Evolutionary conservation across 2,797 vertebrate genomes (phyloP), one percentile per base, ranked within the genome.

Genomic region (Chaetophractus vellerosus): DNA sequence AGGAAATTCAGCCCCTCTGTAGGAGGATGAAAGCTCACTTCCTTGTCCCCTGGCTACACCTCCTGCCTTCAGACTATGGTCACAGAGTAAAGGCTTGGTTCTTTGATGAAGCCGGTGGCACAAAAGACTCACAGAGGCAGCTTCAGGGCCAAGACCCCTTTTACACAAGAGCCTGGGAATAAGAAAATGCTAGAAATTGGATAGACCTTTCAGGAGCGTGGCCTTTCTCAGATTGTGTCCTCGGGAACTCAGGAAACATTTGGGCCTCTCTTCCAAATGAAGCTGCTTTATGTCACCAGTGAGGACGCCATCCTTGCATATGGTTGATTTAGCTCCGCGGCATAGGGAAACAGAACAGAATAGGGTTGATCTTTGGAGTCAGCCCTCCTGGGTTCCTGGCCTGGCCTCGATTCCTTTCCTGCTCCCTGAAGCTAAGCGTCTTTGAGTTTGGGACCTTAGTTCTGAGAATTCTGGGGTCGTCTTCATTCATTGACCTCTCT

Each of bases 21-120:
- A 45, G 96, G 96, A 94, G 48, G 97, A 97, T 96, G 83, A 96
- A 97, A 97, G 96, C 59, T 38, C n/a, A 4, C 78, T 71, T 78
- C 82, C 48, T 57, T 0, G 0, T 61, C 88, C 52, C 45, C 79
- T 4, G 15, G 23, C n/a, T 7, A 10, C 15, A 14, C 79, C 76
- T 86, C 87, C 81, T 48, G 78, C 74, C 88, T 86, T 81, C 90
- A 88, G 79, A 68, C 23, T 14, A 0, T 0, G 18, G 81, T 79
- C 18, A 0, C 31, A 24, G 2, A 78, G 11, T 52, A 24, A 48
- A 80, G 2, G 31, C 50, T 59, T 2, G 0, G 24, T 33, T 63
- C 97, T 97, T 97, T 98, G 97, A 97, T 96, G 93, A 74, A 85
- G 50, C 55, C n/a, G 52, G 33, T 33, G 84, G 75, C 71, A 96